A percentile compares a stretch with the other conserved stretches of the same genome.
phyloP scores from a whole-genome alignment of 2,113 vertebrate species.

The Donacobius atricapilla region DNA sequence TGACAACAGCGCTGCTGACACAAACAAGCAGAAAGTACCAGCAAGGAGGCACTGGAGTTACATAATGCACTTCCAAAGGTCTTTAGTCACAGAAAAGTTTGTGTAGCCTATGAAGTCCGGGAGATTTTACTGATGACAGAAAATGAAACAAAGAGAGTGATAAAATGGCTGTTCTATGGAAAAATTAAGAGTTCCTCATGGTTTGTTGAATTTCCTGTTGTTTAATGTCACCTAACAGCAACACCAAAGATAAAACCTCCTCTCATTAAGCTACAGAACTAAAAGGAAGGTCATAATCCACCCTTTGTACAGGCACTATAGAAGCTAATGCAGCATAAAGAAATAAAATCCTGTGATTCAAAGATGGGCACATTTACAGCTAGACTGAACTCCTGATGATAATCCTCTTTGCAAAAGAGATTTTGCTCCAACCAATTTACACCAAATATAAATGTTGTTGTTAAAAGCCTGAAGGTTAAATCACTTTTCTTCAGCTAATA shows the following conservation, averaged over 20 bases:
- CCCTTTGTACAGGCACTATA: neutral
- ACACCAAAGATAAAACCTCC: neutral
- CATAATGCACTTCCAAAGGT: neutral
- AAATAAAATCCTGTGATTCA: neutral
- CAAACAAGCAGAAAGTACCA: neutral
- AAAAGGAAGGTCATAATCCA: conserved; percentile 3
- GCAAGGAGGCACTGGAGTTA: neutral
- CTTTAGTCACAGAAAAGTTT: neutral
- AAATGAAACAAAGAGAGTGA: neutral
- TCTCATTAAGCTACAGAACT: neutral
- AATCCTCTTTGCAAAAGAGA: conserved; percentile 3
- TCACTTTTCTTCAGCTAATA: neutral
- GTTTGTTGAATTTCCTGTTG: neutral
- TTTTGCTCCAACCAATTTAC: conserved; percentile 1
- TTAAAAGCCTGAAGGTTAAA: conserved; percentile 4
- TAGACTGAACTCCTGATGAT: neutral
- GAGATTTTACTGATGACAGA: neutral
- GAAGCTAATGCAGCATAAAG: neutral
- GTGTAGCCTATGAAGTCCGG: neutral
- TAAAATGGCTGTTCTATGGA: neutral
- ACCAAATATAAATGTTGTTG: conserved; percentile 5
- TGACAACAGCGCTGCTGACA: neutral
- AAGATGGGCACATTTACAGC: neutral
- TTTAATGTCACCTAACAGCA: neutral
- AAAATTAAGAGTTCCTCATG: neutral